Base-by-base conservation (phyloP, 2,113 vertebrate species). In the Tympanuchus pallidicinctus region DNA sequence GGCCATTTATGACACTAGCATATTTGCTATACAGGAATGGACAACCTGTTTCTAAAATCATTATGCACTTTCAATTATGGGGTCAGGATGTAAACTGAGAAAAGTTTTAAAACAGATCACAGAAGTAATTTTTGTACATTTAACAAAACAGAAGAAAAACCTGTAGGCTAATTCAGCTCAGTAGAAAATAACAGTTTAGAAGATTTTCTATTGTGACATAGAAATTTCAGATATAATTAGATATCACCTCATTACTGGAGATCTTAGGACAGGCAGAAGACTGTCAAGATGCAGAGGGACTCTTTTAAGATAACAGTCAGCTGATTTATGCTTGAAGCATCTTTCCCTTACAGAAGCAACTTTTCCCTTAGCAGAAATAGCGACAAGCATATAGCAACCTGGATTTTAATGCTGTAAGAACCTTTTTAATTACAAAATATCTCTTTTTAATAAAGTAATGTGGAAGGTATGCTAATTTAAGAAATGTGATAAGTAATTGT, bases 1-100 rank as follows among this genome's bases (percentile, higher is more conserved):
- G 95, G 97, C 95, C 97, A 96, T 98, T 98, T 97, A 97, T 97
- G 97, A 98, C 96, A 97, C 93, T 83, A 82, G 83, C 83, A 76
- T 92, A 92, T 60, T 92, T 91, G 85, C 92, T 93, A 89, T 97
- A 95, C 80, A 96, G 59, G 78, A 88, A 88, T 43, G 89, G 92
- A 96, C 95, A 87, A 96, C 71, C 80, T 79, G 65, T 96, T 95
- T 94, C 88, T 92, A 95, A 97, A 97, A 95, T 96, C 89, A 96
- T 86, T 92, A 67, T 47, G 93, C 45, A 70, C 28, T 82, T 97
- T 94, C 95, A 97, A n/a, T 95, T 97, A 91, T 78, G 67, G 45
- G 73, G 54, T 94, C 93, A 90, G 80, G 66, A 83, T 91, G 97
- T 70, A 94, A 96, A 50, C 79, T 88, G 86, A 93, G 88, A 97